Conservation (phyloP, 2,797 vertebrate species). For the Labeo calbasu region DNA sequence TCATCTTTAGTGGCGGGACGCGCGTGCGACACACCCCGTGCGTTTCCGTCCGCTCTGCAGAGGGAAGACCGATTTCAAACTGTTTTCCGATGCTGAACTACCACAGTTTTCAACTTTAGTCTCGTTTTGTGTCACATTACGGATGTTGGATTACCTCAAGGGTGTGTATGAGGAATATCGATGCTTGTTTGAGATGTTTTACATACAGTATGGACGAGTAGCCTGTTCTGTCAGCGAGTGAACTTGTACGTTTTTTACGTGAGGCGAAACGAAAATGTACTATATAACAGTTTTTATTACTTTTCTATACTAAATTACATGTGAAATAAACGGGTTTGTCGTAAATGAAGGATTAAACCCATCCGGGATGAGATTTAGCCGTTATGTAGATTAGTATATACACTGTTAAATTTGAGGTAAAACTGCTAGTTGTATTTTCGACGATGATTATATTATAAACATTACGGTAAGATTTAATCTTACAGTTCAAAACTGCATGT, state of each 20-base stretch:
- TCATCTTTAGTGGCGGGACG: constrained; percentile 44
- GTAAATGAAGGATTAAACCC: background rate
- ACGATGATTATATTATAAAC: background rate
- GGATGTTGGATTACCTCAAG: background rate
- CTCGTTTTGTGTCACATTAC: background rate
- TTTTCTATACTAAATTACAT: background rate
- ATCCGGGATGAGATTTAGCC: background rate
- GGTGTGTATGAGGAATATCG: background rate
- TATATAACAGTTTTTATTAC: constrained; percentile 1
- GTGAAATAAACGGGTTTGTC: background rate
- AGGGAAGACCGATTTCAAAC: constrained; percentile 23
- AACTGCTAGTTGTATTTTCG: background rate
- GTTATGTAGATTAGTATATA: background rate
- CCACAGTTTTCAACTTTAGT: constrained; percentile 17
- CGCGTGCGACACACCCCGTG: constrained; percentile 54
- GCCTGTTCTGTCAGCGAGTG: background rate
- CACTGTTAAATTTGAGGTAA: background rate
- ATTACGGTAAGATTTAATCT: constrained; percentile 14
- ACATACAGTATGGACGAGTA: background rate
- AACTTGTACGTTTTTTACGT: constrained; percentile 33
- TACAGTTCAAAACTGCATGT: background rate
- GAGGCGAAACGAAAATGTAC: background rate
- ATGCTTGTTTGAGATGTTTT: constrained; percentile 22
- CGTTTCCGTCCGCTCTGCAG: constrained; percentile 48
- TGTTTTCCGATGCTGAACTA: background rate